These are phyloP conservation scores for Campylomormyrus numenius DNA, from an alignment of 2,113 vertebrate genomes.

Conservation along the genomic window DNA sequence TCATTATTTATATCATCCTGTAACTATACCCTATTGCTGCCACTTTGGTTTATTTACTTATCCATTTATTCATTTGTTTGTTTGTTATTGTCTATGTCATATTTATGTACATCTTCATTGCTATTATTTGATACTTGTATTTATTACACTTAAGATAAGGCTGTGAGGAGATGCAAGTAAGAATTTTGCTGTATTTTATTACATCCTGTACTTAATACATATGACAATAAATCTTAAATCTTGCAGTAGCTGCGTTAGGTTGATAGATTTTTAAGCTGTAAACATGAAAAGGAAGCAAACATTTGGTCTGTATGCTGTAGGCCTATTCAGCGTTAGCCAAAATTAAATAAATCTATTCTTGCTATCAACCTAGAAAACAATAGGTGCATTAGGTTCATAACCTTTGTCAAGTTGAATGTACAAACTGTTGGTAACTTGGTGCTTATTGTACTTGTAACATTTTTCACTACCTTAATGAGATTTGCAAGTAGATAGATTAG, in stretches of 20 bases:
- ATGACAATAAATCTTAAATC: too few relatives aligned
- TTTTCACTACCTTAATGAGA: not conserved
- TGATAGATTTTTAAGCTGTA: not conserved
- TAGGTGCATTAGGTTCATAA: too few relatives aligned
- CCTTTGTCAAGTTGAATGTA: too few relatives aligned
- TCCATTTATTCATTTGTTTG: not conserved
- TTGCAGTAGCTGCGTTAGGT: not conserved
- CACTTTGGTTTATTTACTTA: not conserved
- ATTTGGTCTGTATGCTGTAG: not conserved
- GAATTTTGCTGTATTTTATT: too few relatives aligned
- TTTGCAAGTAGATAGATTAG: too few relatives aligned
- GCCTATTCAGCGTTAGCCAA: not conserved
- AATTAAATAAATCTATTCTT: not conserved
- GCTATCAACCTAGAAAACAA: not conserved
- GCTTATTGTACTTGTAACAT: not conserved
- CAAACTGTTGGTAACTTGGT: not conserved
- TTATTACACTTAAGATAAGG: too few relatives aligned
- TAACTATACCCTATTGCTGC: too few relatives aligned
- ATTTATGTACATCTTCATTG: too few relatives aligned
- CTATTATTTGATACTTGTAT: too few relatives aligned
- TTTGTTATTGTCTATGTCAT: too few relatives aligned
- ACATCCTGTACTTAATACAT: not conserved
- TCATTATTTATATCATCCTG: too few relatives aligned
- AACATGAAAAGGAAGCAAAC: not conserved
- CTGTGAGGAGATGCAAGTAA: too few relatives aligned